Evolutionary conservation across 2,888 invertebrate species (phyloP).

Genomic region (Sinodicranocentrus sp.): DNA sequence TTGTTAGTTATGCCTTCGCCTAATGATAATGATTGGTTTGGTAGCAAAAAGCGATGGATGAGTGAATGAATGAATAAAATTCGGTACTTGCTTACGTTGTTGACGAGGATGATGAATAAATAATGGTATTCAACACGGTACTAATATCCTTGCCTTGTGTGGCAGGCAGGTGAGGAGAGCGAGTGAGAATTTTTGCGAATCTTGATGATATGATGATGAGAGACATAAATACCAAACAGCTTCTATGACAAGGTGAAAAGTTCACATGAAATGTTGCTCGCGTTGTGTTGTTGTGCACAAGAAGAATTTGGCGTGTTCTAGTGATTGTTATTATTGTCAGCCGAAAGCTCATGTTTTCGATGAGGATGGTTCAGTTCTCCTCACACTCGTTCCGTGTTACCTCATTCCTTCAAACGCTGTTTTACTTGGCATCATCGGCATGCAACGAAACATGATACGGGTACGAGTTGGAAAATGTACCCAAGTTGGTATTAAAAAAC

Average conservation of each 20-base stretch:
- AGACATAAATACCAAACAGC: conserved; percentile 32
- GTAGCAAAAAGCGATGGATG: background rate
- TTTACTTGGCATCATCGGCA: no score
- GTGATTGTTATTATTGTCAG: no score
- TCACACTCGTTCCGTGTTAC: no score
- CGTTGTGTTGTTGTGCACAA: background rate
- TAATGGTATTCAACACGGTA: background rate
- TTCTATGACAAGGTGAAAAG: conserved; percentile 56
- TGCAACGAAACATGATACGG: no score
- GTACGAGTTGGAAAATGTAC: no score
- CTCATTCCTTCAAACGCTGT: no score
- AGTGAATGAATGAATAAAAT: conserved; percentile 24
- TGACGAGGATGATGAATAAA: background rate
- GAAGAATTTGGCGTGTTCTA: background rate
- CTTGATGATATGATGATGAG: conserved; percentile 20
- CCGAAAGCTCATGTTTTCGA: no score
- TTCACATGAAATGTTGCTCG: conserved; percentile 36
- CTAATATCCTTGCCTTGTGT: background rate
- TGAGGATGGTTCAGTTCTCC: no score
- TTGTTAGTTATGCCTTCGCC: conserved; percentile 27
- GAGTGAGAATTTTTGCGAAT: conserved; percentile 9
- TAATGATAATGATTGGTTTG: conserved; percentile 17
- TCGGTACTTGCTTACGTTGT: conserved; percentile 10
- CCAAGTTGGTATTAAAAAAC: no score
- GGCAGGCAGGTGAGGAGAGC: background rate